Base-by-base conservation (phyloP, 1,140 invertebrate species). In the Dendroctonus valens region DNA sequence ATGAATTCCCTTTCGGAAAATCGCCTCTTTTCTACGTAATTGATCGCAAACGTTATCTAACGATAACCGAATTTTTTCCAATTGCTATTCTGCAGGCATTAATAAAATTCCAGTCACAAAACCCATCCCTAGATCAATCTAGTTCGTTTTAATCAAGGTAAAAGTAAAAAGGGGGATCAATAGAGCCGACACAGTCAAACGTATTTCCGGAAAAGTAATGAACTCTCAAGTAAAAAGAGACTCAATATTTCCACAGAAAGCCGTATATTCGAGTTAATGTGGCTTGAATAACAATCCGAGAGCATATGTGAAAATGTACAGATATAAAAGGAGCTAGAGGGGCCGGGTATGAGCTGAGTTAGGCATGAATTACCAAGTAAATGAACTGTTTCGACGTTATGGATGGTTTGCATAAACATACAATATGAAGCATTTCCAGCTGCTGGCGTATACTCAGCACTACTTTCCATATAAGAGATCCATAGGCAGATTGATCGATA, bases 121-220 rank as follows among this genome's bases (percentile, higher is more conserved):
- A 59, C 60, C 50, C 40, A 63, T 63, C 60, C 60, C 60, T 54
- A 63, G 58, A 49, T 63, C 60, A 63, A 63, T 54, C 51, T 63
- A 63, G 60, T 63, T 15, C 50, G 60, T 63, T 63, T 62, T 63
- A 63, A 63, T 63, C 60, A 63, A 63, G 51, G 51, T 41, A 39
- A 63, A 63, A 50, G 60, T 63, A 63, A 63, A 63, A 63, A 63
- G 41, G 14, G 46, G 60, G 60, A 53, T 63, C 60, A 63, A 63
- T 63, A 63, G 42, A 54, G 51, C 60, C 50, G 60, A 53, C 60
- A 63, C 50, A 63, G 50, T 63, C 60, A 63, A 63, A 63, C 60
- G 60, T 63, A 63, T 63, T 63, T 63, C 60, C 60, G 60, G 51
- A 63, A 54, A 63, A 63, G 60, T 63, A 63, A 63, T 63, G 60